Percentiles rank a stretch among this genome's conserved stretches.
phyloP scores from a whole-genome alignment of 92 coral and sea anemone genomes.

The Zoanthus solanderi region DNA sequence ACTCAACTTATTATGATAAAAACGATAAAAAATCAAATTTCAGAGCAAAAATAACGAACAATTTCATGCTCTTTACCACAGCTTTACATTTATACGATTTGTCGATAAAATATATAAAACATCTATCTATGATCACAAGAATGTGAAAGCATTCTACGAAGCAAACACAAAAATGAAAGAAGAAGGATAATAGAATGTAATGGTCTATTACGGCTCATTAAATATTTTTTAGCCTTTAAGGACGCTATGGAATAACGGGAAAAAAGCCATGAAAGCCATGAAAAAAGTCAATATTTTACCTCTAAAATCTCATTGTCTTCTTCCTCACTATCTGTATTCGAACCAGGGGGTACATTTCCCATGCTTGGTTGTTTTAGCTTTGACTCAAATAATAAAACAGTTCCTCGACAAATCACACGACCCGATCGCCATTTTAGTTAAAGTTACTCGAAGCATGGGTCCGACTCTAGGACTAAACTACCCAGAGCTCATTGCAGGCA shows the following conservation, averaged over 20 bases:
- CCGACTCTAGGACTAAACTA: constrained; percentile 10
- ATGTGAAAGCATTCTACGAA: too few relatives aligned
- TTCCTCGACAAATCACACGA: background rate
- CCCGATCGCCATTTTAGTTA: constrained; percentile 24
- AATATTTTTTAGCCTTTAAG: background rate
- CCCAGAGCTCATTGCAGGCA: constrained; percentile 22
- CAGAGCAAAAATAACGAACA: background rate
- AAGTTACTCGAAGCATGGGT: constrained; percentile 24
- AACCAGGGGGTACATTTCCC: constrained; percentile 98
- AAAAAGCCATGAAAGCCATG: background rate
- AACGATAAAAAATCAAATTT: background rate
- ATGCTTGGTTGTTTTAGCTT: constrained; percentile 47
- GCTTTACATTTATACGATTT: too few relatives aligned
- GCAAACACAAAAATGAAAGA: too few relatives aligned
- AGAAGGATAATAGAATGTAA: too few relatives aligned
- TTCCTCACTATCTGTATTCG: constrained; percentile 90
- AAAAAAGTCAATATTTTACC: constrained; percentile 56
- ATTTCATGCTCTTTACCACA: too few relatives aligned
- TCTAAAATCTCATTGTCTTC: constrained; percentile 91
- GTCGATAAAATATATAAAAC: too few relatives aligned
- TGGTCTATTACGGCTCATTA: background rate
- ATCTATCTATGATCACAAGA: too few relatives aligned
- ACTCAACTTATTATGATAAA: background rate
- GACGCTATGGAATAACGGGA: background rate
- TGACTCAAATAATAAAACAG: constrained; percentile 14